Evolutionary conservation across 2,888 invertebrate species (phyloP).

Genomic region (Tyria jacobaeae): DNA sequence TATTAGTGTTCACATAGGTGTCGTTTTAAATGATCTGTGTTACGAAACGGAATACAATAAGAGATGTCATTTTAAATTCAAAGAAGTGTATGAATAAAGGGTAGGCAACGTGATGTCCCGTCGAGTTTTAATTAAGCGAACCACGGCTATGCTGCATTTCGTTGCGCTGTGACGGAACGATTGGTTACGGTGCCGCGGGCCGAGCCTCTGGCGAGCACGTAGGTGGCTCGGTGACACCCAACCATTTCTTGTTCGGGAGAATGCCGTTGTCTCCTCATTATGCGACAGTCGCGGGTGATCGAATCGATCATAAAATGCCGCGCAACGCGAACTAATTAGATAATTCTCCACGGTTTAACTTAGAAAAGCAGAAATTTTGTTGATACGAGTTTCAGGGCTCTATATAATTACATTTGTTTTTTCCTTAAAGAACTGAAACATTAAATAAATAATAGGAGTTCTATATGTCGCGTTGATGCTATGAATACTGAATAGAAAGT

Average conservation of each 20-base stretch:
- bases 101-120: conserved; percentile 77
- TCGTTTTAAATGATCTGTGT: conserved; percentile 59
- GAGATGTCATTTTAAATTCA: conserved; percentile 70
- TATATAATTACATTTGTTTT: conserved; percentile 61
- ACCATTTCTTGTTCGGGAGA: conserved; percentile 74
- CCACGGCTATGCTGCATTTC: conserved; percentile 76
- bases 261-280: conserved; percentile 80
- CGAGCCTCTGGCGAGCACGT: conserved; percentile 68
- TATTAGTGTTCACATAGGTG: conserved; percentile 69
- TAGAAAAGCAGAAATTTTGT: conserved; percentile 67
- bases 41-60: conserved; percentile 72
- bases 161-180: conserved; percentile 80
- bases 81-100: conserved; percentile 63
- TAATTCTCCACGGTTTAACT: conserved; percentile 75
- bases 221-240: conserved; percentile 79
- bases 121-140: conserved; percentile 82
- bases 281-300: conserved; percentile 73
- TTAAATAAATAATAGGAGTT: conserved; percentile 50
- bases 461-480: conserved; percentile 8
- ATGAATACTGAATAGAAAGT: conserved; percentile 38
- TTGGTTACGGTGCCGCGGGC: conserved; percentile 76
- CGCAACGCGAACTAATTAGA: conserved; percentile 77
- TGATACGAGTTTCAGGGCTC: conserved; percentile 55
- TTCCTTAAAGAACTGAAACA: conserved; percentile 53
- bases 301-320: conserved; percentile 75